Base-by-base conservation (phyloP, 2,797 vertebrate genomes). In the Limnodromus scolopaceus region DNA sequence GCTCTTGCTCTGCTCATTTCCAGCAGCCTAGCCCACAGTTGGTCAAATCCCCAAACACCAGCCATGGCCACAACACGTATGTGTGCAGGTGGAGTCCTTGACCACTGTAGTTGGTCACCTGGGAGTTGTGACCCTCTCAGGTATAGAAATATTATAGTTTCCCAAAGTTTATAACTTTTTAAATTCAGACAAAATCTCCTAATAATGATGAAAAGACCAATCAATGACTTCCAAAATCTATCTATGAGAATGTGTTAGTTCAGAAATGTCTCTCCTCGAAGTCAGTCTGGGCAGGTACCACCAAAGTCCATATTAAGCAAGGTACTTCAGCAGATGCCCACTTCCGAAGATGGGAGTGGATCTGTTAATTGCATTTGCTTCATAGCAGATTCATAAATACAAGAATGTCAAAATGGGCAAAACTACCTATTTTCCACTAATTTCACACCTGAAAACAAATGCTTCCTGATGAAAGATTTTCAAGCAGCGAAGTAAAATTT, bases 1-100 rank as follows among this genome's bases (percentile, higher is more conserved):
- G 49, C 27, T 51, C 27, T 51, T 30, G 27, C 25, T 53, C 16
- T 53, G 51, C 51, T 53, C 16, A 18, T 18, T 17, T 53, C 30
- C 3, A 0, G 55, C 25, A 70, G 38, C 38, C 36, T 30, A 51
- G 38, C 24, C 41, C 22, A 2, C 25, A 1, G 1, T 1, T 20
- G 14, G 6, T n/a, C 45, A 48, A 43, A 84, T 51, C 20, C 39
- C 17, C 1, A 4, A 48, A 48, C 9, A 30, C 7, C 66, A 46
- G 14, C 9, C 18, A 9, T 13, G 23, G 46, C 38, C 45, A 63
- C 43, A 28, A 36, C 20, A 48, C 1, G 1, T 11, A 46, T 2
- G 1, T 3, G 16, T 41, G 43, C 48, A 51, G 54, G 18, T 13
- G 43, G 57, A 41, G 34, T 13, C 34, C 49, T 8, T 45, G 23